Conservation (phyloP, 2,113 vertebrate species). For the Oryctolagus cuniculus region DNA sequence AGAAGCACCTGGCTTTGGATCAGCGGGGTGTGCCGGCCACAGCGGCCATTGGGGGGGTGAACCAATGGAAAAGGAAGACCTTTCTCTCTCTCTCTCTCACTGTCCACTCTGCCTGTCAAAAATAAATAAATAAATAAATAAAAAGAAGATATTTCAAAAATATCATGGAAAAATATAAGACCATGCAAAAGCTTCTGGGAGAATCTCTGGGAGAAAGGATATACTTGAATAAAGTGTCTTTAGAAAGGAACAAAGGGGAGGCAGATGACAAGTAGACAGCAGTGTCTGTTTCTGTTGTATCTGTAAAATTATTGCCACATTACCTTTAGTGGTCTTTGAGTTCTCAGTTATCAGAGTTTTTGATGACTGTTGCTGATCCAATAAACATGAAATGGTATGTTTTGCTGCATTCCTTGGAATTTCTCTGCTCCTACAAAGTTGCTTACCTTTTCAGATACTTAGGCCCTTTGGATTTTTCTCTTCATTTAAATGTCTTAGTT, state of each 20-base stretch:
- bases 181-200: neutral
- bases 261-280: neutral
- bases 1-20: too few relatives aligned
- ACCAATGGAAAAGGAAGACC: too few relatives aligned
- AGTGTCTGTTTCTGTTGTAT: neutral
- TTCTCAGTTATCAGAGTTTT: slow-evolving; percentile 10
- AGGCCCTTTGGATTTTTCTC: neutral
- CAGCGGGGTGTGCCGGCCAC: too few relatives aligned
- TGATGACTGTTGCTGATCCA: slow-evolving; percentile 23
- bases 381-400: neutral
- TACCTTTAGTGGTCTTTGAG: neutral
- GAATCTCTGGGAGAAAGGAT: neutral
- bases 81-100: too few relatives aligned
- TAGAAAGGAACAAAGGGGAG: neutral
- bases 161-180: too few relatives aligned
- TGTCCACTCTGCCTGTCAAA: too few relatives aligned
- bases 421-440: neutral
- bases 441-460: neutral
- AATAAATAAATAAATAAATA: too few relatives aligned
- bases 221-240: neutral
- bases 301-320: neutral
- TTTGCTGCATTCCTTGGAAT: neutral
- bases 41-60: too few relatives aligned
- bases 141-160: too few relatives aligned
- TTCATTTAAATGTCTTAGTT: slow-evolving; percentile 30